These are phyloP conservation scores for Drosophila tripunctata DNA, from an alignment of 2,888 invertebrate genomes.

Conservation along the genomic window DNA sequence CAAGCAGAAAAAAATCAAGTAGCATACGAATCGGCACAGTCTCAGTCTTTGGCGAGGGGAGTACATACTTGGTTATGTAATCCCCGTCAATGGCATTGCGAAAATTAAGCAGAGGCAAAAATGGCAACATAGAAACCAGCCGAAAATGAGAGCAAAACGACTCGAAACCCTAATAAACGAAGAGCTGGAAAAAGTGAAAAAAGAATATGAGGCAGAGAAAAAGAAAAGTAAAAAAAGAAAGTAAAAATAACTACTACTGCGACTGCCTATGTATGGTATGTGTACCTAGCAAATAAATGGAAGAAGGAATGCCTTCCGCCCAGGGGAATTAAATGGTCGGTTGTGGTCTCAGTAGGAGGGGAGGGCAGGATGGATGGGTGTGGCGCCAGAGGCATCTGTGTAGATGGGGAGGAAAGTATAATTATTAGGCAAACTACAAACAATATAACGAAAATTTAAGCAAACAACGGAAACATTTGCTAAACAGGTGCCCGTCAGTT, in stretches of 20 bases:
- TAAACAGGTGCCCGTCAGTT: conserved; percentile 28
- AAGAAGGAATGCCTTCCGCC: conserved; percentile 45
- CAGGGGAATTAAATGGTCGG: conserved; percentile 54
- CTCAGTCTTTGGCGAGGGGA: conserved; percentile 38
- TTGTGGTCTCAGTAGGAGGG: background rate
- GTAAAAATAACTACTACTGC: conserved; percentile 6
- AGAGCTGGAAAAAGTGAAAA: conserved; percentile 12
- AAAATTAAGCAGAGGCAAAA: conserved; percentile 50
- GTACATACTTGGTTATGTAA: conserved; percentile 49
- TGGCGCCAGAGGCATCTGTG: background rate
- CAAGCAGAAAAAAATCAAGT: conserved; percentile 6
- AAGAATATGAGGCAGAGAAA: conserved; percentile 1
- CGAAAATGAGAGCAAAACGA: conserved; percentile 44
- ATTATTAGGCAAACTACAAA: conserved; percentile 45
- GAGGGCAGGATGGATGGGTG: background rate
- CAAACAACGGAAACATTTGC: conserved; percentile 26
- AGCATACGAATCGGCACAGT: conserved; percentile 18
- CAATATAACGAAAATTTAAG: conserved; percentile 37
- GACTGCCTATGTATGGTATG: conserved; percentile 9
- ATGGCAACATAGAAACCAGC: conserved; percentile 35
- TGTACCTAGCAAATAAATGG: conserved; percentile 15
- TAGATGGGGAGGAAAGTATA: conserved; percentile 23
- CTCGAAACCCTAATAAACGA: conserved; percentile 40
- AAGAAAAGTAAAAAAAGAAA: background rate
- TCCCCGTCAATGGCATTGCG: conserved; percentile 45